Evolutionary conservation across 2,113 vertebrate species (phyloP).

Genomic region (Ochotona curzoniae): DNA sequence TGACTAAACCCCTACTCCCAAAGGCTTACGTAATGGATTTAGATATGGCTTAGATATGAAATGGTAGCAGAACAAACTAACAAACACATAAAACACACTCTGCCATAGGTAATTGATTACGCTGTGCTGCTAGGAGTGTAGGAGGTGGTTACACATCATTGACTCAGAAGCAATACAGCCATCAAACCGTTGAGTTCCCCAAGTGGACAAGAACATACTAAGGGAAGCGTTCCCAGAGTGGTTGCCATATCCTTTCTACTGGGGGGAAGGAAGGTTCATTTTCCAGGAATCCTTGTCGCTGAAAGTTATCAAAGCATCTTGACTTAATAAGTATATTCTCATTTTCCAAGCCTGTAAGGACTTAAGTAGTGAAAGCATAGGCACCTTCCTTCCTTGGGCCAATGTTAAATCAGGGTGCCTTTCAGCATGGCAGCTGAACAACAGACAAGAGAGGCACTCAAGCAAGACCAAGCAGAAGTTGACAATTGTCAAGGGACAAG

Average conservation of each 20-base stretch:
- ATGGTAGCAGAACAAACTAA: too few relatives aligned
- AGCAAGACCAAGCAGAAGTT: not conserved
- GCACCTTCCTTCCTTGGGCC: not conserved
- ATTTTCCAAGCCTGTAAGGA: not conserved
- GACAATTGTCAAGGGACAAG: fast-evolving
- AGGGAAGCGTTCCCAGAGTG: not conserved
- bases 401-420: not conserved
- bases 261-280: not conserved
- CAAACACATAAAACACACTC: too few relatives aligned
- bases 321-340: not conserved
- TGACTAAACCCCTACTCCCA: not conserved
- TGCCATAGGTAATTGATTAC: too few relatives aligned
- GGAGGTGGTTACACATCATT: not conserved
- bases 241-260: not conserved
- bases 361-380: not conserved
- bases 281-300: conserved; percentile 30
- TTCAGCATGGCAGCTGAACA: too few relatives aligned
- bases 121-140: not conserved
- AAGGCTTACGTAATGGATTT: not conserved
- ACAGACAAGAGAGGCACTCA: not conserved
- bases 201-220: conserved; percentile 20
- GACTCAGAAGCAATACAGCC: not conserved
- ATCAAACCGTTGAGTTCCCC: not conserved
- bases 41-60: not conserved
- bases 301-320: not conserved